Evolutionary conservation across 2,113 vertebrate species (phyloP).

Genomic region (Gorsachius goisagi): DNA sequence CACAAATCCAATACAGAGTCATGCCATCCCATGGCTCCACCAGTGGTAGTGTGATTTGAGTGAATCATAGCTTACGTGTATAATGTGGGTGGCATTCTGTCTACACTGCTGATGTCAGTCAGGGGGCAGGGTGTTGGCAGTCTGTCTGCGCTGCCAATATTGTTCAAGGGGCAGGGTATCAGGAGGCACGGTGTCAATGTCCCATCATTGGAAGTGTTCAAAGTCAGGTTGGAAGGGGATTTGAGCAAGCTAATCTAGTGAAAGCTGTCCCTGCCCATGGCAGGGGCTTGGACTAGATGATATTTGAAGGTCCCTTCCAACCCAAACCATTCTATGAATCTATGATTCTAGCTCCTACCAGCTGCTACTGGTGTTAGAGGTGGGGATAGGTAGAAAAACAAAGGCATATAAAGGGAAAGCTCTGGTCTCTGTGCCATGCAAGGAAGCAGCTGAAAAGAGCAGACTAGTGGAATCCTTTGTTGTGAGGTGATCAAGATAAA

Average conservation of each 20-base stretch:
- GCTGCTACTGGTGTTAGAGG: neutral
- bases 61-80: neutral
- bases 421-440: neutral
- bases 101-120: neutral
- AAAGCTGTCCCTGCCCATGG: no score
- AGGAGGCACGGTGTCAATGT: no score
- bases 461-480: neutral
- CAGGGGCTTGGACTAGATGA: no score
- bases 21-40: no score
- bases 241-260: no score
- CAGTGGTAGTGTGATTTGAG: no score
- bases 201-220: neutral
- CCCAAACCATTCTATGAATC: no score
- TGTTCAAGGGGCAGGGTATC: no score
- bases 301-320: no score
- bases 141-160: neutral
- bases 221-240: neutral
- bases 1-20: no score
- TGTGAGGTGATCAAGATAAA: neutral
- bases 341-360: neutral
- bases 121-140: neutral
- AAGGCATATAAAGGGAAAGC: neutral
- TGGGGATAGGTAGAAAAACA: neutral
- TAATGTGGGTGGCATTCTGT: no score
- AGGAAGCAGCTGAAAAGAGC: neutral